phyloP scores from a whole-genome alignment of 2,797 vertebrate genomes.

The Chelmon rostratus region DNA sequence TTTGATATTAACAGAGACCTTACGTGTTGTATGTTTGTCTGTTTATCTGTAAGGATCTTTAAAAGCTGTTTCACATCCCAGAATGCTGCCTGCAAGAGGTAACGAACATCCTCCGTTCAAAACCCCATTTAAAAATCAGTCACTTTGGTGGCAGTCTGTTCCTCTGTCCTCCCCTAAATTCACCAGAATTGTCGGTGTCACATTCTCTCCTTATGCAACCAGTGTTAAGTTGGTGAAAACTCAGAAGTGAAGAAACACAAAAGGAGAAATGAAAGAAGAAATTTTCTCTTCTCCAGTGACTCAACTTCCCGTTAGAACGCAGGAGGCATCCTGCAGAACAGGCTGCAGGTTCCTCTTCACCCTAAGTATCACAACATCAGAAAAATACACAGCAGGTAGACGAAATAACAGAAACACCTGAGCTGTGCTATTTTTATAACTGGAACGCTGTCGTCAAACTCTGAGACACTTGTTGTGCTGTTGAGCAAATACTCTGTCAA shows the following conservation, averaged over 20 bases:
- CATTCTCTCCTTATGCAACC: constrained; percentile 1
- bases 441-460: too few species aligned
- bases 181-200: neutral
- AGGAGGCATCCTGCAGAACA: constrained; percentile 14
- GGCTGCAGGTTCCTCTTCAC: constrained; percentile 30
- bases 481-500: too few species aligned
- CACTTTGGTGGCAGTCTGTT: neutral
- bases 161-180: neutral
- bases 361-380: neutral
- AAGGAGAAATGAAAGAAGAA: constrained; percentile 63
- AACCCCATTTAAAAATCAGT: neutral
- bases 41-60: neutral
- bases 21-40: neutral
- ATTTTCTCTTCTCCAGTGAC: constrained; percentile 35
- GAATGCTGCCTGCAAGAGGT: neutral
- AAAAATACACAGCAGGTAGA: neutral
- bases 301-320: constrained; percentile 50
- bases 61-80: neutral
- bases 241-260: constrained; percentile 49
- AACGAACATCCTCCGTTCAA: neutral
- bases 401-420: too few species aligned
- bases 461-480: too few species aligned
- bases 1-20: neutral
- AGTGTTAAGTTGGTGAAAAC: neutral
- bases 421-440: too few species aligned